phyloP scores from a whole-genome alignment of 2,888 invertebrate genomes.

The Plebejus argus region DNA sequence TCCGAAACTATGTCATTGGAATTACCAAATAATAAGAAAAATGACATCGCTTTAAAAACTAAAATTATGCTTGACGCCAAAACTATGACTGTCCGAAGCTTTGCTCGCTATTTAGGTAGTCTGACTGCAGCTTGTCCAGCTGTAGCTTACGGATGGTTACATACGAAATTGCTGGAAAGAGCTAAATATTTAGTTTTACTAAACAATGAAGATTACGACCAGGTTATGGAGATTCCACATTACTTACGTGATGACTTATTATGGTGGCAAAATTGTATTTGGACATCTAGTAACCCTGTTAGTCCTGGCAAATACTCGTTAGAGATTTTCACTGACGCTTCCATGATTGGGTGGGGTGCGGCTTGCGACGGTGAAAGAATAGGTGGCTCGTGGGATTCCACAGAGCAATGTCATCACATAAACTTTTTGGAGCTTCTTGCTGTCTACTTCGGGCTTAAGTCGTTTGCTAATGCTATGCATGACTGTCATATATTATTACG shows the following conservation, averaged over 20 bases:
- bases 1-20: not conserved
- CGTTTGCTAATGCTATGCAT: slow-evolving; percentile 18
- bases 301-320: not conserved
- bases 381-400: not conserved
- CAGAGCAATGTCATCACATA: not conserved
- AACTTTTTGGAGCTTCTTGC: slow-evolving; percentile 31
- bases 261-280: slow-evolving; percentile 1
- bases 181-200: slow-evolving; percentile 9
- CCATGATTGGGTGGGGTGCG: not conserved
- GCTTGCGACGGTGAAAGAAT: not conserved
- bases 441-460: slow-evolving; percentile 30
- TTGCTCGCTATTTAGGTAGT: not conserved
- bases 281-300: not conserved
- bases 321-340: slow-evolving; percentile 1
- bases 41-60: not conserved
- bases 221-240: not conserved
- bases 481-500: slow-evolving; percentile 30
- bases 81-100: not conserved
- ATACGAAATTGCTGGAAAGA: not conserved
- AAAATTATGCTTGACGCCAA: not conserved
- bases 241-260: slow-evolving; percentile 1
- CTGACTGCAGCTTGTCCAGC: not conserved
- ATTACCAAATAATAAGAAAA: not conserved
- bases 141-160: slow-evolving; percentile 1
- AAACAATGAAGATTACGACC: not conserved